These are phyloP conservation scores for Oreochromis spilurus DNA, from an alignment of 2,113 vertebrate genomes.

Conservation along the genomic window DNA sequence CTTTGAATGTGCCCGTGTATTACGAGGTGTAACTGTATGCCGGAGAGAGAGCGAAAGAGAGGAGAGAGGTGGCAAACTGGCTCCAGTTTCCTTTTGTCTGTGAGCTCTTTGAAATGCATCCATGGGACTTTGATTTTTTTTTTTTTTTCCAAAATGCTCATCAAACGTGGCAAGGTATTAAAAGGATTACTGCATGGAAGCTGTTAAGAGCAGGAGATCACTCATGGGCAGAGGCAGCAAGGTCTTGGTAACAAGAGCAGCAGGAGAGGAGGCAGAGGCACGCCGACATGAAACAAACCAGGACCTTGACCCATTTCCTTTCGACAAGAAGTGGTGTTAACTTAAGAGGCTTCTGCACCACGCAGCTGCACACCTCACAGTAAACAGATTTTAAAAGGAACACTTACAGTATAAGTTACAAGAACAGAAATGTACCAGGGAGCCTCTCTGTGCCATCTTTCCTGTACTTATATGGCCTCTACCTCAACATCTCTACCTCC, in stretches of 20 bases:
- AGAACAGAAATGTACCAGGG: slow-evolving; percentile 13
- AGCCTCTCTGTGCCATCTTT: slow-evolving; percentile 4
- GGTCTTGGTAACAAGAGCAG: slow-evolving; percentile 27
- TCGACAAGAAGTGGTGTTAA: slow-evolving; percentile 21
- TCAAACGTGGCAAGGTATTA: slow-evolving; percentile 43
- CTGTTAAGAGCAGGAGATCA: slow-evolving; percentile 27
- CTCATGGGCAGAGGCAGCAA: not conserved
- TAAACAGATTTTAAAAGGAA: slow-evolving; percentile 49
- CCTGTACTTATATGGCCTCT: slow-evolving; percentile 21
- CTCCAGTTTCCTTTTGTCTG: slow-evolving; percentile 64
- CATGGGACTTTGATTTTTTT: slow-evolving; percentile 24
- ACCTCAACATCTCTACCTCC: not conserved
- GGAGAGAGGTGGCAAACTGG: slow-evolving; percentile 47
- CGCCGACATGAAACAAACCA: slow-evolving; percentile 8
- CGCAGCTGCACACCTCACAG: slow-evolving; percentile 3
- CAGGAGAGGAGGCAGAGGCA: not conserved
- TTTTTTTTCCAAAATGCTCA: slow-evolving; percentile 20
- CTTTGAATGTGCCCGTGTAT: slow-evolving; percentile 46
- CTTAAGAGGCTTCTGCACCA: slow-evolving; percentile 9
- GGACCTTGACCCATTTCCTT: slow-evolving; percentile 46
- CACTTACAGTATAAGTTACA: slow-evolving; percentile 10
- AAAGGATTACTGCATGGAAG: slow-evolving; percentile 32
- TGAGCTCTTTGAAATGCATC: slow-evolving; percentile 53
- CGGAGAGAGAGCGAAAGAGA: slow-evolving; percentile 16
- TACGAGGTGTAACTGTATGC: slow-evolving; percentile 57